phyloP scores from a whole-genome alignment of 64 coral and sea anemone species.

The Pocillopora verrucosa region DNA sequence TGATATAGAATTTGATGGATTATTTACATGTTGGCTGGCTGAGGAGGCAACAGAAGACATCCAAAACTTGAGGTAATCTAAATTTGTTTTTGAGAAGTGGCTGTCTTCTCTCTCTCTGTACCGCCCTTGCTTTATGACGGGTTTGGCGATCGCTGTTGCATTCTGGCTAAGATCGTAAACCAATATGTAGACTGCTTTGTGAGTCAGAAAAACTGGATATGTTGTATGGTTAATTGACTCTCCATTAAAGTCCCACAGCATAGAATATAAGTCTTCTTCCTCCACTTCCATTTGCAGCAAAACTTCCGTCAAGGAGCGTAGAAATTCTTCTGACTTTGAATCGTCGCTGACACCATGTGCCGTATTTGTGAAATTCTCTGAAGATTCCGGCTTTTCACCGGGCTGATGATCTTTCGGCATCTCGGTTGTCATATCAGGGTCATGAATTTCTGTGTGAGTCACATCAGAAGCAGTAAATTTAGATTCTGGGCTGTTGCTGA shows the following conservation, averaged over 20 bases:
- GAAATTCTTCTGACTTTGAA: not conserved
- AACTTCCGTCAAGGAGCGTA: not conserved
- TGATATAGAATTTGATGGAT: not conserved
- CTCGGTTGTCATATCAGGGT: too few species aligned
- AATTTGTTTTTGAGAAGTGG: not conserved
- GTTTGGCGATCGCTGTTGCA: not conserved
- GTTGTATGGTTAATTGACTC: not conserved
- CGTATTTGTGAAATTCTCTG: not conserved
- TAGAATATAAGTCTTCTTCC: not conserved
- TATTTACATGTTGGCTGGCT: not conserved
- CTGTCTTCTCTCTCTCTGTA: not conserved
- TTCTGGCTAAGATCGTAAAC: not conserved
- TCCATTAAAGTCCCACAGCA: not conserved
- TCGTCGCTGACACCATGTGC: not conserved
- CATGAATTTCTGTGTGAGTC: too few species aligned
- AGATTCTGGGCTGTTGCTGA: not conserved
- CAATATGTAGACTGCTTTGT: not conserved
- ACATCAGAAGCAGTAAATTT: too few species aligned
- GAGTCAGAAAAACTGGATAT: not conserved
- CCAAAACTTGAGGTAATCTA: slow-evolving; percentile 48
- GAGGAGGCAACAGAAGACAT: slow-evolving; percentile 8
- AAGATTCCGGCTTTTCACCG: too few species aligned
- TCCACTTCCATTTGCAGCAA: not conserved
- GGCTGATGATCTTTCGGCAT: too few species aligned
- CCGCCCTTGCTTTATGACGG: not conserved